These are phyloP conservation scores for Lordiphosa stackelbergi DNA, from an alignment of 1,140 invertebrate genomes.

Conservation along the genomic window DNA sequence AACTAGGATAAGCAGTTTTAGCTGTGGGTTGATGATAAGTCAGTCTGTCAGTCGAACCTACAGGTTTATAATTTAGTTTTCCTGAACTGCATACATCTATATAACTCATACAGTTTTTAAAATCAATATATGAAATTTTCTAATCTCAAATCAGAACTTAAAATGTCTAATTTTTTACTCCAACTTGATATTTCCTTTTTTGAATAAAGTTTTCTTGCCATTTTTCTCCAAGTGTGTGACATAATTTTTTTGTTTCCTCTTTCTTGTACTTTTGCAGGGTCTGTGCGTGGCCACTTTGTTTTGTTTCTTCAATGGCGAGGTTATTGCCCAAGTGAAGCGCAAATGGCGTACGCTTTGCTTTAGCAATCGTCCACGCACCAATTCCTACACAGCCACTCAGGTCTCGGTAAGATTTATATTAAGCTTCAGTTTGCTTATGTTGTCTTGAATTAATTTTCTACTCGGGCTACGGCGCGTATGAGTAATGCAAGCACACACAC, in stretches of 20 bases:
- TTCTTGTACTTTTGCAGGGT: conserved; percentile 83
- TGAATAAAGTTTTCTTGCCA: not conserved
- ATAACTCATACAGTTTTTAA: too few species aligned
- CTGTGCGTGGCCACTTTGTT: conserved; percentile 93
- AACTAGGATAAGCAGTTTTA: too few species aligned
- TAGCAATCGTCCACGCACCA: conserved; percentile 83
- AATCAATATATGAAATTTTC: too few species aligned
- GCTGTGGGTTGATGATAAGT: too few species aligned
- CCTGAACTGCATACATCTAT: too few species aligned
- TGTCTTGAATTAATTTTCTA: conserved; percentile 24
- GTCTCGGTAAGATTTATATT: conserved; percentile 84
- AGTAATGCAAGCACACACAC: conserved; percentile 50
- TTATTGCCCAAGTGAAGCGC: conserved; percentile 87
- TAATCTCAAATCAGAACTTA: too few species aligned
- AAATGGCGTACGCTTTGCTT: conserved; percentile 86
- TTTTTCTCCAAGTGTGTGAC: not conserved
- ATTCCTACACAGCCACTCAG: conserved; percentile 89
- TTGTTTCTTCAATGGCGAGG: conserved; percentile 97
- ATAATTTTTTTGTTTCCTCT: not conserved
- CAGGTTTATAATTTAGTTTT: too few species aligned
- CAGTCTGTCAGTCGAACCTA: too few species aligned
- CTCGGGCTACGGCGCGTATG: conserved; percentile 68
- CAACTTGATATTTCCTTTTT: too few species aligned
- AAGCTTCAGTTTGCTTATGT: conserved; percentile 36
- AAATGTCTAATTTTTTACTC: too few species aligned